Evolutionary conservation across 2,113 vertebrate species (phyloP), one percentile per base, ranked within the genome.

Genomic region (Plecotus auritus): DNA sequence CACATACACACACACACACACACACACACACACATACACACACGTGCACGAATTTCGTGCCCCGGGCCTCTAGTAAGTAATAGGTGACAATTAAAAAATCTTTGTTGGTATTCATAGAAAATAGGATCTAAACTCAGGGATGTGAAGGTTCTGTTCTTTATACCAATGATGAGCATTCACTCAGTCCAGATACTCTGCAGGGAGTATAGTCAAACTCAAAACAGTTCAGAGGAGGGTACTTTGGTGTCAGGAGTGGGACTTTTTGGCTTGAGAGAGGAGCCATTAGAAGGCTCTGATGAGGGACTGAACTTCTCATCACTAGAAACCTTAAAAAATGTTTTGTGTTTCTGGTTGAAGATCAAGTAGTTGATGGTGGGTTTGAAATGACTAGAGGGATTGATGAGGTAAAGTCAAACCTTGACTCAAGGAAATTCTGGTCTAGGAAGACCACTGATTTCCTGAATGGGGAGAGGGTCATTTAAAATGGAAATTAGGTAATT

Each of bases 401-500:
- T 13, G 12, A 51, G 51, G 13, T 91, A 45, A 96, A 96, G 87
- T 45, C 45, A 94, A 94, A 88, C 56, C 85, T 96, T 94, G 86
- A 92, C n/a, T 95, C 49, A 87, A 94, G 35, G 91, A 91, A 95
- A 80, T 95, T 96, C 94, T 97, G 4, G 67, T 82, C 67, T 89
- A 64, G 30, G 32, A 81, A 96, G 49, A 94, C 72, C 72, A 76
- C 0, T 84, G 66, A 20, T 77, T 88, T 86, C 83, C 64, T 90
- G 47, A 96, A 72, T 94, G 49, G 67, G 45, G 70, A 91, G 30
- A 82, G 45, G 51, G 59, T 94, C 76, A 54, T 81, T 96, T 76
- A 77, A 92, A 90, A 87, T 95, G 89, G 56, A 97, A 97, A 97
- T 91, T 92, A 86, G 93, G 91, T 94, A n/a, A 90, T 88, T 90